Evolutionary conservation across 2,797 vertebrate genomes (phyloP).

Genomic region (Acanthurus leucopareius): DNA sequence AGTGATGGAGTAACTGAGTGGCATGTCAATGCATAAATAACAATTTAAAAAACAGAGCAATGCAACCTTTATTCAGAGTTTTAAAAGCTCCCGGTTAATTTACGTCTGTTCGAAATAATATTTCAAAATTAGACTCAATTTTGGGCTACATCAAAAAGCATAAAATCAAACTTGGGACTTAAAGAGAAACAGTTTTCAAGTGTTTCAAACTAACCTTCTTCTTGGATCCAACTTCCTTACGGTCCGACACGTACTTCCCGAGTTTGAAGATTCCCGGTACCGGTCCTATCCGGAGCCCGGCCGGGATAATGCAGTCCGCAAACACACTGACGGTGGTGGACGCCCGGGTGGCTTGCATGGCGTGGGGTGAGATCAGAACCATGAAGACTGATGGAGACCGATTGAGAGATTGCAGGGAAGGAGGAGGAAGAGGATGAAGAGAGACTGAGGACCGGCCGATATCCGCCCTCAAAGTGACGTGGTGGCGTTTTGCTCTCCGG

Average conservation of each 20-base stretch:
- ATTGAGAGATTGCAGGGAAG: slow-evolving; percentile 55
- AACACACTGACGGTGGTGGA: slow-evolving; percentile 90
- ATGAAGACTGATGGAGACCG: slow-evolving; percentile 85
- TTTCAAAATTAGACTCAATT: slow-evolving; percentile 3
- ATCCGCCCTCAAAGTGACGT: slow-evolving; percentile 96
- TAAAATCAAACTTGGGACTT: background rate
- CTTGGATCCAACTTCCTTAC: slow-evolving; percentile 94
- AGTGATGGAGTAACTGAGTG: background rate
- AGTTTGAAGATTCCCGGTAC: slow-evolving; percentile 95
- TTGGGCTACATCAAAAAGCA: background rate
- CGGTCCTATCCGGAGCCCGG: slow-evolving; percentile 92
- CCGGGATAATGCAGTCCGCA: slow-evolving; percentile 94
- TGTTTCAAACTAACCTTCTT: slow-evolving; percentile 89
- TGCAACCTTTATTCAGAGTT: background rate
- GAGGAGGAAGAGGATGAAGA: slow-evolving; percentile 51
- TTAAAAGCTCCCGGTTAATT: background rate
- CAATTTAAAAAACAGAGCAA: background rate
- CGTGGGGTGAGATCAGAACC: slow-evolving; percentile 84
- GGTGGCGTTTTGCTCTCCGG: slow-evolving; percentile 85
- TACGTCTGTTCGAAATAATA: background rate
- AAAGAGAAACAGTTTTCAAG: background rate
- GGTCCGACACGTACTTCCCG: slow-evolving; percentile 97
- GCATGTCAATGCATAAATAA: background rate
- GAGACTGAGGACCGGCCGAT: slow-evolving; percentile 89
- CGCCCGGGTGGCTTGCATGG: slow-evolving; percentile 91